Conservation (phyloP, 2,888 invertebrate genomes). For the Empis stercorea region DNA sequence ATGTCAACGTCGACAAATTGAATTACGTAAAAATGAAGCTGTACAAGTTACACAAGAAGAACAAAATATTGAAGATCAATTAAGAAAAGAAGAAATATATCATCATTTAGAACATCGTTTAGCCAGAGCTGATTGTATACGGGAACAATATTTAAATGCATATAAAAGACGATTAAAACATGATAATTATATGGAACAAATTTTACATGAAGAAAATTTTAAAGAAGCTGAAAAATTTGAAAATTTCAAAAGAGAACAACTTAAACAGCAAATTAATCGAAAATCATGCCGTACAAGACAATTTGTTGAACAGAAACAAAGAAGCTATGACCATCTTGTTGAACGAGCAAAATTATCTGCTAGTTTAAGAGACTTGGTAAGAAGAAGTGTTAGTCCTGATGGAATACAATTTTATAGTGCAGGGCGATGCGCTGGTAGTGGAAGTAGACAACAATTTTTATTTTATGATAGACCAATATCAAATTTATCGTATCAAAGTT, state of each 20-base stretch:
- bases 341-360: slow-evolving; percentile 33
- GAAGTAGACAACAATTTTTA: not conserved
- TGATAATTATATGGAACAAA: slow-evolving; percentile 30
- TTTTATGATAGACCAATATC: slow-evolving; percentile 6
- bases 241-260: slow-evolving; percentile 22
- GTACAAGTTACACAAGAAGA: slow-evolving; percentile 29
- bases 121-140: slow-evolving; percentile 28
- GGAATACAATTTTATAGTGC: slow-evolving; percentile 5
- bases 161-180: slow-evolving; percentile 29
- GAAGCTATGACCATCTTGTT: slow-evolving; percentile 24
- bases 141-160: slow-evolving; percentile 24
- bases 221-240: slow-evolving; percentile 26
- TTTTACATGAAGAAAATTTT: slow-evolving; percentile 32
- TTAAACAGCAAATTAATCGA: slow-evolving; percentile 26
- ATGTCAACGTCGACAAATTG: slow-evolving; percentile 28
- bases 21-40: slow-evolving; percentile 27
- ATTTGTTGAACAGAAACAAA: slow-evolving; percentile 26
- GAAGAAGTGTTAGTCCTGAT: slow-evolving; percentile 33
- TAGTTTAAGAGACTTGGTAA: slow-evolving; percentile 31
- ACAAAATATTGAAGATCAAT: slow-evolving; percentile 25
- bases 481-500: slow-evolving; percentile 7
- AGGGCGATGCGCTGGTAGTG: too few species aligned
- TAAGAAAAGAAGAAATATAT: slow-evolving; percentile 29
- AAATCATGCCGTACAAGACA: slow-evolving; percentile 27
- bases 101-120: slow-evolving; percentile 27